Evolutionary conservation across 2,113 vertebrate species (phyloP), one percentile per base, ranked within the genome.

Genomic region (Eleginops maclovinus): DNA sequence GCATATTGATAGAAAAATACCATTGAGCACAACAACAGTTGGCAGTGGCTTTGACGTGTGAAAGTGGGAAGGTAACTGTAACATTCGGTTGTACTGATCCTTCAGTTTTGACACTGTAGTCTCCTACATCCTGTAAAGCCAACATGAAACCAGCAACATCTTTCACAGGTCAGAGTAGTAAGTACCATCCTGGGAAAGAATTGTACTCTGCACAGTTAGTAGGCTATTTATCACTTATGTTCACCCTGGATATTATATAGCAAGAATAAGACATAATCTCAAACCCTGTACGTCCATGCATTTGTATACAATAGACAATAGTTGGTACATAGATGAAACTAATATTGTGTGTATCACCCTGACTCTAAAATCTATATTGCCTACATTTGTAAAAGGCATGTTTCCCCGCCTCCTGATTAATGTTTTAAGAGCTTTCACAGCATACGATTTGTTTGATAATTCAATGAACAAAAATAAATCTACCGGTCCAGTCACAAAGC

Each of bases 1-100:
- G 87, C 73, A 89, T 82, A 87, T 79, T 71, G 40, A 26, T 86
- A 88, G 46, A 80, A 91, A 77, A 85, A 83, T 79, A 83, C 41
- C 17, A 81, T 21, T 44, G 80, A 82, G 61, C 21, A 74, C 63
- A 79, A 77, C 22, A 64, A 77, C 58, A 61, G 76, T 84, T 86
- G n/a, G n/a, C n/a, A n/a, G n/a, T 79, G 81, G 63, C 73, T 82
- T 84, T 59, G 62, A 79, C 26, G 58, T n/a, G n/a, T n/a, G 31
- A 63, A 36, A 82, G 9, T 24, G n/a, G 74, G 79, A 79, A 88
- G 46, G 66, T 82, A 61, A 77, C n/a, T n/a, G 54, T 64, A 80
- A 82, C 75, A 66, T 90, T 87, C 87, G 88, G 86, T 79, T 72
- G 53, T 17, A 70, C 13, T 4, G 13, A 55, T 72, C 47, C 62